phyloP scores from a whole-genome alignment of 2,888 invertebrate species.

The Euplagia quadripunctaria region DNA sequence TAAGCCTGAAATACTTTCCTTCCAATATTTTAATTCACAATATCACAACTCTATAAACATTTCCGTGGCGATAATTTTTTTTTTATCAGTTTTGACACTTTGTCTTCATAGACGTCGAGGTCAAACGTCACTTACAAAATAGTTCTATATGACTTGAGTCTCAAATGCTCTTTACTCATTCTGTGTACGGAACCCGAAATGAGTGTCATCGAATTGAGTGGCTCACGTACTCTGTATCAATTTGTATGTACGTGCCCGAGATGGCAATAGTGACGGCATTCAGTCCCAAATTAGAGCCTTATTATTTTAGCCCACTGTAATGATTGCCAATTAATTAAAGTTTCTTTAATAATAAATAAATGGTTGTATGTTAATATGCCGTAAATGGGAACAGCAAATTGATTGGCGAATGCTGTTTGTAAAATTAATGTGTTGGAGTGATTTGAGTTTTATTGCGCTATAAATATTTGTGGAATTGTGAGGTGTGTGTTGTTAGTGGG shows the following conservation, averaged over 20 bases:
- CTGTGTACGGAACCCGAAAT: conserved; percentile 63
- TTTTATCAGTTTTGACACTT: neutral
- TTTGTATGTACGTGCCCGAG: conserved; percentile 73
- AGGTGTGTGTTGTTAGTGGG: neutral
- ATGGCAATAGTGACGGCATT: conserved; percentile 60
- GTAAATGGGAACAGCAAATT: conserved; percentile 26
- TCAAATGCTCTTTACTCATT: conserved; percentile 51
- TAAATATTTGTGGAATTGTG: conserved; percentile 23
- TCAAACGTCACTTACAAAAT: conserved; percentile 35
- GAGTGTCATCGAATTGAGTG: conserved; percentile 73
- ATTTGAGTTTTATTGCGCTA: conserved; percentile 28
- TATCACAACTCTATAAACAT: neutral
- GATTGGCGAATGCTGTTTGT: conserved; percentile 24
- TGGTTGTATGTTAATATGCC: conserved; percentile 33
- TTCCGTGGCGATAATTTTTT: no score
- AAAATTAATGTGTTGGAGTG: conserved; percentile 31
- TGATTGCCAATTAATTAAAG: conserved; percentile 69
- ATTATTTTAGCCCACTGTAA: conserved; percentile 64
- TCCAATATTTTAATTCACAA: neutral
- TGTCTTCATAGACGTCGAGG: conserved; percentile 17
- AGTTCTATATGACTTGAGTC: conserved; percentile 51
- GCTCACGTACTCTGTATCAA: conserved; percentile 77
- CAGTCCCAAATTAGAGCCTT: conserved; percentile 59
- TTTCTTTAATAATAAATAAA: conserved; percentile 49
- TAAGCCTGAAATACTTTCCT: no score